Conservation (phyloP, 1,140 invertebrate species). For the Euglossa dilemma region DNA sequence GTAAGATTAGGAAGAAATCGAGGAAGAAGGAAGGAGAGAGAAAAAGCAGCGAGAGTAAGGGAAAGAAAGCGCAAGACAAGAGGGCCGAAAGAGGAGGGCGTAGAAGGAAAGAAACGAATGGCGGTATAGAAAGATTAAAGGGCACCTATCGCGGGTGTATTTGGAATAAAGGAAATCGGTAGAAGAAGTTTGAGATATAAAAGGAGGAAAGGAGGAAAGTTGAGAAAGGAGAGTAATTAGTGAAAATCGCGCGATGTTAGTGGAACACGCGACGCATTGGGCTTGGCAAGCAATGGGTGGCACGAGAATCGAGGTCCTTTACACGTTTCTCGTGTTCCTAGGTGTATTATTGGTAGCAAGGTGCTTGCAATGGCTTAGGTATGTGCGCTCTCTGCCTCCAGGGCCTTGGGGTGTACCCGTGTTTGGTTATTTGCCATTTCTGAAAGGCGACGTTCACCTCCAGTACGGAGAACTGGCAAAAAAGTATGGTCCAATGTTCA, state of each 20-base stretch:
- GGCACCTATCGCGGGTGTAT: too few relatives aligned
- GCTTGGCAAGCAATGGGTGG: conserved; percentile 62
- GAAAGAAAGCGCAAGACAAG: too few relatives aligned
- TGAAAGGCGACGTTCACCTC: conserved; percentile 90
- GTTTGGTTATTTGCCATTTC: conserved; percentile 91
- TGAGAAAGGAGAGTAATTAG: too few relatives aligned
- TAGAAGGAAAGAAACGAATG: too few relatives aligned
- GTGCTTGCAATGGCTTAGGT: conserved; percentile 82
- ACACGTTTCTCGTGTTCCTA: conserved; percentile 83
- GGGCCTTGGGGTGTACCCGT: conserved; percentile 93
- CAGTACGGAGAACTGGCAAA: conserved; percentile 88
- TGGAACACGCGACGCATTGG: conserved; percentile 69
- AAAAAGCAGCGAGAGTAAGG: too few relatives aligned
- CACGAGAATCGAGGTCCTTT: conserved; percentile 64
- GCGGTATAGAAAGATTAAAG: too few relatives aligned
- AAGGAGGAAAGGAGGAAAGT: background rate
- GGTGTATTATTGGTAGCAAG: conserved; percentile 81
- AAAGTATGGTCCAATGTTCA: conserved; percentile 91
- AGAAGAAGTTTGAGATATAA: background rate
- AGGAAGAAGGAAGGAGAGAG: background rate
- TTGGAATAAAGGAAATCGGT: background rate
- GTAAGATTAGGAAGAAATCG: background rate
- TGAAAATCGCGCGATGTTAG: conserved; percentile 66
- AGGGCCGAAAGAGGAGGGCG: too few relatives aligned
- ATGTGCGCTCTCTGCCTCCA: conserved; percentile 87